Percentiles rank a stretch among this genome's conserved stretches.
Evolutionary conservation across 2,797 vertebrate species (phyloP).

Genomic region (Thalassophryne amazonica): DNA sequence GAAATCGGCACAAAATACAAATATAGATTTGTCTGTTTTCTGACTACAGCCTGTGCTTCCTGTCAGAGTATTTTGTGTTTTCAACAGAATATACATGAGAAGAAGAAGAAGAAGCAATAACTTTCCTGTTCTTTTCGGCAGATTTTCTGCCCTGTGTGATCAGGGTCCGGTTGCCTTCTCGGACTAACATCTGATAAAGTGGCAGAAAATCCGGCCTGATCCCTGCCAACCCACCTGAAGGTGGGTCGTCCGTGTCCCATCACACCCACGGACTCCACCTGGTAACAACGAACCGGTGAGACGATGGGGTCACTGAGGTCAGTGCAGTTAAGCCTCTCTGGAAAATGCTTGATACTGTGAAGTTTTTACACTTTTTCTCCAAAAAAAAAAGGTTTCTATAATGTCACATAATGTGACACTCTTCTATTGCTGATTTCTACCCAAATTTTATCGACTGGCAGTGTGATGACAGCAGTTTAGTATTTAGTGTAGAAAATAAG

Average conservation of each 20-base stretch:
- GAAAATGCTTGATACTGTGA: background rate
- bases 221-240: slow-evolving; percentile 29
- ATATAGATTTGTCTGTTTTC: slow-evolving; percentile 39
- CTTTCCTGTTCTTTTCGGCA: background rate
- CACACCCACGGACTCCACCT: too few species aligned
- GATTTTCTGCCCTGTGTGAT: slow-evolving; percentile 7
- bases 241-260: too few species aligned
- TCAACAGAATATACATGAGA: background rate
- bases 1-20: slow-evolving; percentile 50
- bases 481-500: too few species aligned
- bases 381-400: background rate
- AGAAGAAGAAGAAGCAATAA: background rate
- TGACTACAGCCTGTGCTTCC: background rate
- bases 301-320: background rate
- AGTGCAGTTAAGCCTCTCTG: background rate
- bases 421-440: too few species aligned
- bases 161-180: background rate
- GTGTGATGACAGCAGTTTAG: too few species aligned
- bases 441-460: too few species aligned
- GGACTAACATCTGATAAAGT: slow-evolving; percentile 10
- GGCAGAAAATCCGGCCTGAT: slow-evolving; percentile 36
- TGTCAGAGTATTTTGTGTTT: background rate
- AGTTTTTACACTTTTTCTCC: background rate
- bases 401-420: too few species aligned
- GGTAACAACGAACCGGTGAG: background rate